Conservation (phyloP, 2,888 invertebrate species). For the Plebejus anna region DNA sequence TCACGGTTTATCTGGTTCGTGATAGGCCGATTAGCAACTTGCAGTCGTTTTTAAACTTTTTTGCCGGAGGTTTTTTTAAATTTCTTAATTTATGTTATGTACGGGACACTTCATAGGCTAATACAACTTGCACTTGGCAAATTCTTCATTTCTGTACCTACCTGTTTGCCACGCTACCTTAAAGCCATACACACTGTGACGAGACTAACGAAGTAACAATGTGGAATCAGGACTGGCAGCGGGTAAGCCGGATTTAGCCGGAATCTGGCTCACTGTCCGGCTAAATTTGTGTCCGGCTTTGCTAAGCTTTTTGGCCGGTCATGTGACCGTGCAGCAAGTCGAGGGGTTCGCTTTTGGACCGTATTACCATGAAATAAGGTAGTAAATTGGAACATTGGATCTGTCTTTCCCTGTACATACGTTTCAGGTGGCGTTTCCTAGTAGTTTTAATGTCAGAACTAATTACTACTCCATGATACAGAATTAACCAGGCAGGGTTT, state of each 20-base stretch:
- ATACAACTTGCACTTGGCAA: no score
- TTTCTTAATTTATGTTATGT: no score
- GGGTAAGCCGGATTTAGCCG: slow-evolving; percentile 9
- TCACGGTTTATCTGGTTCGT: no score
- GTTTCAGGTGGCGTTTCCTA: no score
- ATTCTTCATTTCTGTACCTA: neutral
- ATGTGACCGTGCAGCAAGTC: neutral
- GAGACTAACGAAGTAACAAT: slow-evolving; percentile 18
- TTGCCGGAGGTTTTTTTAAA: no score
- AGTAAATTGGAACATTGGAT: neutral
- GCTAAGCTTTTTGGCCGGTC: slow-evolving; percentile 15
- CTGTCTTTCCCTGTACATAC: neutral
- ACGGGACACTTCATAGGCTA: no score
- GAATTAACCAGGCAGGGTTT: neutral
- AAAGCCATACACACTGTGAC: neutral
- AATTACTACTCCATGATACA: neutral
- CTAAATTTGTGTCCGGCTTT: neutral
- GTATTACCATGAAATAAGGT: neutral
- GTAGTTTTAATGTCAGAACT: no score
- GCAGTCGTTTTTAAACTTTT: no score
- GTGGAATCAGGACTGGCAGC: neutral
- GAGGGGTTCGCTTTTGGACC: neutral
- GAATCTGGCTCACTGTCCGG: neutral
- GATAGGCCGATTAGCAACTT: no score
- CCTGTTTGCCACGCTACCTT: neutral